A percentile compares a stretch with the other conserved stretches of the same genome.
Conservation (phyloP, 2,113 vertebrate genomes). For the Mobula birostris region DNA sequence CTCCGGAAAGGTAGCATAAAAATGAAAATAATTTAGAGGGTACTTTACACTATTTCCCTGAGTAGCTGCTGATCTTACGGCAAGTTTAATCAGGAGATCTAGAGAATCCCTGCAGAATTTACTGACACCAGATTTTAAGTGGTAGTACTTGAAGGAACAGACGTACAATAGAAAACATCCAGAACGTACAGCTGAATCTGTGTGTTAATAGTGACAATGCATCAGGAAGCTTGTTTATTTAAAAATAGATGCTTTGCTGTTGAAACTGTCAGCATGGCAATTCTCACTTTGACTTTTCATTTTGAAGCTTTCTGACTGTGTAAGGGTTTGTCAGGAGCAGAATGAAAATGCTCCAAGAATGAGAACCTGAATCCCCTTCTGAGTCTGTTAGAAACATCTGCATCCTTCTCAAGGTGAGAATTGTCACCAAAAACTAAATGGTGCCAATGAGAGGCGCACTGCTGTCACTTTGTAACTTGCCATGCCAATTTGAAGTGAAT, state of each 20-base stretch:
- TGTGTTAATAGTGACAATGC: background rate
- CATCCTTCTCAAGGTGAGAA: background rate
- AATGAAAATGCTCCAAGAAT: conserved; percentile 3
- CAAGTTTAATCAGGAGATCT: background rate
- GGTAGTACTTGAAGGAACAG: background rate
- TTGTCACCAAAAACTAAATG: background rate
- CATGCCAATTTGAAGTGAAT: background rate
- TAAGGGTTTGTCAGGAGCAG: background rate
- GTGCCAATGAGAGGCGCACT: background rate
- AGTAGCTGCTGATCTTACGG: background rate
- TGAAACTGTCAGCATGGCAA: background rate
- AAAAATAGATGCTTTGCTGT: background rate
- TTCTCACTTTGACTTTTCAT: background rate
- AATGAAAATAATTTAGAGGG: background rate
- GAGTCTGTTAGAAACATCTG: background rate
- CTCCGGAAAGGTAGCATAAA: background rate
- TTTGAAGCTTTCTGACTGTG: background rate
- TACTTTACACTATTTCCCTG: background rate
- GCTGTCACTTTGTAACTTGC: background rate
- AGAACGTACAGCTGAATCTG: background rate
- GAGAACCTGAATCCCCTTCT: background rate
- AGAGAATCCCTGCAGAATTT: background rate
- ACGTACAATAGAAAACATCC: background rate
- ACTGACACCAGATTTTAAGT: background rate
- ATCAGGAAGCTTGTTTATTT: background rate